Evolutionary conservation across 2,888 invertebrate genomes (phyloP).

Genomic region (Protophormia terraenovae): DNA sequence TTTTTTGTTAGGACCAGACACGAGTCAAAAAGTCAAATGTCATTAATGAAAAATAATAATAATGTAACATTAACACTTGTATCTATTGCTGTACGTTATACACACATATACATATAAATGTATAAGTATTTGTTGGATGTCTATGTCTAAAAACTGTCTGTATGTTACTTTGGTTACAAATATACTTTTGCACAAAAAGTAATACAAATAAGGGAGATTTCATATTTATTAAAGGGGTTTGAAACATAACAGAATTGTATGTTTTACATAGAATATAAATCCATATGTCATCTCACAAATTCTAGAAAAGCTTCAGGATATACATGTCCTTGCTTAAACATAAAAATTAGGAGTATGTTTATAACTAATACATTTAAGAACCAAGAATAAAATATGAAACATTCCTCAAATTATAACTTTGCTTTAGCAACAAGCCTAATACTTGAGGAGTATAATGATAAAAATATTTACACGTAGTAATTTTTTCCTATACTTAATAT

Average conservation of each 20-base stretch:
- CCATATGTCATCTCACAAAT: no score
- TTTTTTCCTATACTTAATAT: no score
- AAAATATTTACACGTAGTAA: neutral
- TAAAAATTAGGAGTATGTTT: no score
- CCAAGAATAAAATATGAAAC: neutral
- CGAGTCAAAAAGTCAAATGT: conserved; percentile 28
- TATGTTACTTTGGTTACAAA: neutral
- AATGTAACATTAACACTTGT: conserved; percentile 18
- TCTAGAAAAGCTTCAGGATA: no score
- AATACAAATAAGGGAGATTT: neutral
- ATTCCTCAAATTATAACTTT: neutral
- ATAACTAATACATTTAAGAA: no score
- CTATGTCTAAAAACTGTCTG: neutral
- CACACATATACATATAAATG: no score
- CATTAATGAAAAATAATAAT: conserved; percentile 17
- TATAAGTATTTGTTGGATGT: neutral
- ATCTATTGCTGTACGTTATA: neutral
- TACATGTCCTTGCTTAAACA: no score
- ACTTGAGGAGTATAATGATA: neutral
- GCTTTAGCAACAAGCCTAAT: neutral
- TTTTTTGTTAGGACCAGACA: neutral
- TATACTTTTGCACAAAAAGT: neutral
- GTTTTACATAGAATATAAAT: no score
- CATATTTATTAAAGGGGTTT: no score
- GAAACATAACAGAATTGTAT: no score